Evolutionary conservation across 2,888 invertebrate genomes (phyloP).

Genomic region (Cephus nigrinus): DNA sequence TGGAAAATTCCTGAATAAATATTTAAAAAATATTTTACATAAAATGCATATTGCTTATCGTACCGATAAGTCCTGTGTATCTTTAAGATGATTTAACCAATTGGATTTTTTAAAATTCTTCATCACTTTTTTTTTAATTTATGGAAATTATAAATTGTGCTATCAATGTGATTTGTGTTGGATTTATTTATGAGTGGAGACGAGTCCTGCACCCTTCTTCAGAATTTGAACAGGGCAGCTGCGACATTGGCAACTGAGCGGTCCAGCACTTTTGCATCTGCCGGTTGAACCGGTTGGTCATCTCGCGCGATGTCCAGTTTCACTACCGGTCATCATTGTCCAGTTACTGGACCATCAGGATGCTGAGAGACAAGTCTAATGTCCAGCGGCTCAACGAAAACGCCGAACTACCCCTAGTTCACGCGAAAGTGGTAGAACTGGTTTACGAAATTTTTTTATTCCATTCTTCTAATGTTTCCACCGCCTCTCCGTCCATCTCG

Average conservation of each 20-base stretch:
- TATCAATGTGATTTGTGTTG: neutral
- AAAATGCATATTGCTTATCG: neutral
- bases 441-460: constrained; percentile 36
- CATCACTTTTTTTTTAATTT: neutral
- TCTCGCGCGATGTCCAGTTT: constrained; percentile 57
- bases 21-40: neutral
- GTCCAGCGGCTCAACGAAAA: neutral
- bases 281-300: constrained; percentile 61
- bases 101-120: neutral
- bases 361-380: constrained; percentile 48
- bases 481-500: constrained; percentile 18
- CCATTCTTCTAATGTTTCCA: neutral
- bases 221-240: neutral
- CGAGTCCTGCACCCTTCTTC: neutral
- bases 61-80: neutral
- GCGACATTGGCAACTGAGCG: neutral
- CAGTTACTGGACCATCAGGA: constrained; percentile 58
- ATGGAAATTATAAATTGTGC: neutral
- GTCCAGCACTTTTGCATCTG: constrained; percentile 53
- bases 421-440: constrained; percentile 45
- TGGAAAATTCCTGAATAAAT: neutral
- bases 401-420: constrained; percentile 26
- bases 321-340: constrained; percentile 53
- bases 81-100: neutral
- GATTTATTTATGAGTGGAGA: neutral